Percentiles rank a stretch among this genome's conserved stretches.
These are phyloP conservation scores for Camponotus floridanus DNA, from an alignment of 1,140 invertebrate species.

Conservation along the genomic window DNA sequence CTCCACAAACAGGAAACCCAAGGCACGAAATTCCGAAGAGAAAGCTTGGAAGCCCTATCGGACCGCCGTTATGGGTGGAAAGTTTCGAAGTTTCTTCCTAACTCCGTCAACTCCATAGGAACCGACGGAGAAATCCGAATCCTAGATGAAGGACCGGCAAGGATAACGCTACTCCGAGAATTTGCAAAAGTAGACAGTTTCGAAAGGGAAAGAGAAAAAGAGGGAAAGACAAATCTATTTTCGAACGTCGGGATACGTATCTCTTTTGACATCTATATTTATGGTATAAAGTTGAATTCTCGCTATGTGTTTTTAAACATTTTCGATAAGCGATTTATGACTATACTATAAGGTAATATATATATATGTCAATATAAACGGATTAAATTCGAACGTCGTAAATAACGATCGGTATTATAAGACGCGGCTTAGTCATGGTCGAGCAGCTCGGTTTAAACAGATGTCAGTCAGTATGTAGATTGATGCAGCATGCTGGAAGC, in stretches of 20 bases:
- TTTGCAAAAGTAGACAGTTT: conserved; percentile 61
- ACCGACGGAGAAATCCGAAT: conserved; percentile 76
- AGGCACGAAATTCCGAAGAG: conserved; percentile 71
- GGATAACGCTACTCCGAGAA: conserved; percentile 26
- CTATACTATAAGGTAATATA: not conserved
- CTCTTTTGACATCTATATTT: conserved; percentile 23
- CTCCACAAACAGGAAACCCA: conserved; percentile 69
- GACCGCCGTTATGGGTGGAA: conserved; percentile 79
- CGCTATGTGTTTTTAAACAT: not conserved
- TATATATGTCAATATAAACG: conserved; percentile 30
- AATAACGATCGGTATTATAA: conserved; percentile 47
- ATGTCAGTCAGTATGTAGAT: conserved; percentile 77
- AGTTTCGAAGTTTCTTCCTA: conserved; percentile 79
- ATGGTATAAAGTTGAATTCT: not conserved
- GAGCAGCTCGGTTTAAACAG: conserved; percentile 73
- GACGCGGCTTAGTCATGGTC: conserved; percentile 61
- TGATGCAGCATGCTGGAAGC: conserved; percentile 70
- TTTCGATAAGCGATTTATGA: not conserved
- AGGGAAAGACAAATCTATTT: conserved; percentile 7
- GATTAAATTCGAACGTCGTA: conserved; percentile 26
- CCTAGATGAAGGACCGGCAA: conserved; percentile 67
- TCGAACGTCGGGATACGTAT: conserved; percentile 8
- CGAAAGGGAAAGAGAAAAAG: not conserved
- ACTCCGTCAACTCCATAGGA: conserved; percentile 76
- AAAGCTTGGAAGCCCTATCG: conserved; percentile 74